phyloP scores from a whole-genome alignment of 2,797 vertebrate species.

The Gymnoscopelus microlampas region DNA sequence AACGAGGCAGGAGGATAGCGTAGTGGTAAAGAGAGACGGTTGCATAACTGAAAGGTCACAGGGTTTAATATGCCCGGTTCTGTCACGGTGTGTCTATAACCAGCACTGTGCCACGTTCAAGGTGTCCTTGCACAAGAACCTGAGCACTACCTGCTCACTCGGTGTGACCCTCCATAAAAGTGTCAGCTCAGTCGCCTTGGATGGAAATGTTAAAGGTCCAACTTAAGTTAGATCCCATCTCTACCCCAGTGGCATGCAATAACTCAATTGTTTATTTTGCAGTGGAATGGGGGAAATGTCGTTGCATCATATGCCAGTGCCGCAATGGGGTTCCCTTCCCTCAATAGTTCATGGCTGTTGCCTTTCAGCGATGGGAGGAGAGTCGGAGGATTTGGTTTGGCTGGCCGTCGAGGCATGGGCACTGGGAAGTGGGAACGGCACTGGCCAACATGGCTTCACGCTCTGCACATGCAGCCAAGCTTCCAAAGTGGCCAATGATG shows the following conservation, averaged over 20 bases:
- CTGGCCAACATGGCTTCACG: conserved; percentile 40
- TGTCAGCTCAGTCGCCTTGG: too few species aligned
- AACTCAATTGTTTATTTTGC: too few species aligned
- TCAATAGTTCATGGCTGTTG: conserved; percentile 21
- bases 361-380: conserved; percentile 44
- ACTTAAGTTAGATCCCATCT: background rate
- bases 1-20: background rate
- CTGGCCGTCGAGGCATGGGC: conserved; percentile 22
- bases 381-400: conserved; percentile 22
- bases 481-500: conserved; percentile 15
- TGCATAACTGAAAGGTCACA: too few species aligned
- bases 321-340: conserved; percentile 15
- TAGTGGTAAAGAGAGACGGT: too few species aligned
- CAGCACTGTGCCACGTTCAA: too few species aligned
- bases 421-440: background rate
- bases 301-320: conserved; percentile 10
- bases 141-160: too few species aligned
- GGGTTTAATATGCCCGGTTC: too few species aligned
- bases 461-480: conserved; percentile 20
- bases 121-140: too few species aligned
- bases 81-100: too few species aligned
- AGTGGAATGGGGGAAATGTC: too few species aligned
- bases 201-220: background rate
- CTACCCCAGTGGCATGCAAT: too few species aligned
- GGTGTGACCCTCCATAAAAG: too few species aligned